A percentile compares a stretch with the other conserved stretches of the same genome.
Conservation (phyloP, 2,797 vertebrate species). For the Mus minutoides region DNA sequence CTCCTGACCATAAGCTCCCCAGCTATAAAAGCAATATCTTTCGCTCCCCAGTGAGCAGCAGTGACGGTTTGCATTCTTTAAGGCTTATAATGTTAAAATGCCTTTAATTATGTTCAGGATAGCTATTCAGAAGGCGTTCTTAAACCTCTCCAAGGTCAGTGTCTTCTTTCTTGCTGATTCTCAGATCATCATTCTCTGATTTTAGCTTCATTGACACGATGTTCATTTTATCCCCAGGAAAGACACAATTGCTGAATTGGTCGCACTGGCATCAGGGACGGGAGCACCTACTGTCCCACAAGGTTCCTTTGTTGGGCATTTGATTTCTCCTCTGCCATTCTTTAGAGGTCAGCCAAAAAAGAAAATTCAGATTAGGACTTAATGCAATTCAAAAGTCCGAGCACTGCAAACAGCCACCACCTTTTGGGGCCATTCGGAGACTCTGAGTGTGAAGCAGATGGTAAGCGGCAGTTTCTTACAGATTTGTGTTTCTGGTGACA, state of each 20-base stretch:
- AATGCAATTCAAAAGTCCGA: constrained; percentile 68
- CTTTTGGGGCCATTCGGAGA: constrained; percentile 27
- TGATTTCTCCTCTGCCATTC: constrained; percentile 79
- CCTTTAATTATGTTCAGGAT: constrained; percentile 85
- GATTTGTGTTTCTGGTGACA: constrained; percentile 73
- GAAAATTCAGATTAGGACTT: constrained; percentile 70
- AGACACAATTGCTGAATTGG: constrained; percentile 69
- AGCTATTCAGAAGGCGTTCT: constrained; percentile 80
- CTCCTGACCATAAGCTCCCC: constrained; percentile 87
- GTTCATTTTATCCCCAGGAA: constrained; percentile 78
- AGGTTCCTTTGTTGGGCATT: constrained; percentile 76
- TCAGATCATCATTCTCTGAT: constrained; percentile 81
- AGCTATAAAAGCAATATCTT: constrained; percentile 88
- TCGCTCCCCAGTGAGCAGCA: constrained; percentile 79
- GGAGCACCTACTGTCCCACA: constrained; percentile 72
- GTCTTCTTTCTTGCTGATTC: constrained; percentile 80
- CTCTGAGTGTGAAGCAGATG: constrained; percentile 74
- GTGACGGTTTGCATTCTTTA: constrained; percentile 84
- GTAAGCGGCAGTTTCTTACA: constrained; percentile 63
- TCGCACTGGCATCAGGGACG: constrained; percentile 49
- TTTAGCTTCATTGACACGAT: constrained; percentile 77
- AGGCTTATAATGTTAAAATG: constrained; percentile 85
- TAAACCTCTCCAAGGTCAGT: constrained; percentile 87
- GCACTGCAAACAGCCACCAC: constrained; percentile 54
- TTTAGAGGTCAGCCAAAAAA: constrained; percentile 82